phyloP scores from a whole-genome alignment of 2,113 vertebrate species.

The Danionella cerebrum region DNA sequence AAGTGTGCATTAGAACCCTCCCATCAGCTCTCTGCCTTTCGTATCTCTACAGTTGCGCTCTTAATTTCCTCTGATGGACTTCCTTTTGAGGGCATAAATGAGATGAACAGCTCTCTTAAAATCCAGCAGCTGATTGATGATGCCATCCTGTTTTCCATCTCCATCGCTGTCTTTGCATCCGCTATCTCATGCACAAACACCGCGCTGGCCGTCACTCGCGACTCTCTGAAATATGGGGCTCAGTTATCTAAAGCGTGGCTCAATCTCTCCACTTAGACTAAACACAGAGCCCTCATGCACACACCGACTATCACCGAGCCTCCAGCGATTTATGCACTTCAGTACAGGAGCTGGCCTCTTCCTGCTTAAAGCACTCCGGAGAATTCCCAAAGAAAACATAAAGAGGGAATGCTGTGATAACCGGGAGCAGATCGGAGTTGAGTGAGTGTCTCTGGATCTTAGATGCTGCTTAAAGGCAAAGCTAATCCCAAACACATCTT shows the following conservation, averaged over 20 bases:
- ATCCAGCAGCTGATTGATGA: background rate
- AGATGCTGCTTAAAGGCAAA: conserved; percentile 28
- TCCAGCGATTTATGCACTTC: conserved; percentile 19
- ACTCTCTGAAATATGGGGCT: conserved; percentile 33
- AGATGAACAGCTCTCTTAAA: background rate
- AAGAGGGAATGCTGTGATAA: conserved; percentile 30
- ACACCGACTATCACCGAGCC: background rate
- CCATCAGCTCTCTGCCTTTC: no score
- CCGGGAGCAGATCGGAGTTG: conserved; percentile 30
- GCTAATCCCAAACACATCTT: conserved; percentile 23
- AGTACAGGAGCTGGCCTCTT: conserved; percentile 16
- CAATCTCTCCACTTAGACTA: conserved; percentile 35
- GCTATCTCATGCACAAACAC: conserved; percentile 14
- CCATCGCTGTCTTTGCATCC: background rate
- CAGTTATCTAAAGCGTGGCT: conserved; percentile 25
- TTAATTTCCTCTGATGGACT: conserved; percentile 17
- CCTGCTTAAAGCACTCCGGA: background rate
- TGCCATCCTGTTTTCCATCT: conserved; percentile 2
- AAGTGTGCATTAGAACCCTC: no score
- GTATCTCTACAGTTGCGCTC: conserved; percentile 1
- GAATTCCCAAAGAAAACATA: conserved; percentile 22
- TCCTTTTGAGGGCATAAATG: conserved; percentile 16
- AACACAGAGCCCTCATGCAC: conserved; percentile 26
- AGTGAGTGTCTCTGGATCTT: background rate
- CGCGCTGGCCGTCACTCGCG: conserved; percentile 7